Evolutionary conservation across 2,113 vertebrate genomes (phyloP), one percentile per base, ranked within the genome.

Genomic region (Nansenia antarctica): DNA sequence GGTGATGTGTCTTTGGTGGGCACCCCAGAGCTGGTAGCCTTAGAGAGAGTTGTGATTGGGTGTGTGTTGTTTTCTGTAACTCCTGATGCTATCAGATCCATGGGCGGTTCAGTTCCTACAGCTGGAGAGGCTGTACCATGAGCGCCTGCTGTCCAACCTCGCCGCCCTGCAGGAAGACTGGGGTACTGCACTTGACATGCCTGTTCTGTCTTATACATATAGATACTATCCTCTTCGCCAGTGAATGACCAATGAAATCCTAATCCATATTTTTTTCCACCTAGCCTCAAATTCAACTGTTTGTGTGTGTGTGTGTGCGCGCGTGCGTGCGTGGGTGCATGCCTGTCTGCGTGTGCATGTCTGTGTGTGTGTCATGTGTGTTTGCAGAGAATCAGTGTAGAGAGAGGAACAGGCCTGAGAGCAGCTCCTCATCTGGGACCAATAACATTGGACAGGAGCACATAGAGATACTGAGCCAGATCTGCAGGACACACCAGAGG

Each of bases 81-180:
- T 65, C 70, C 78, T 15, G 29, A 7, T 80, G 82, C 81, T 12
- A 75, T 81, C 91, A 99, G 98, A 98, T 84, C 94, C 94, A 77
- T 95, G 93, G 85, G 97, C 96, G 15, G 92, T 98, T 79, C 94
- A 95, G 73, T 97, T 99, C 82, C 93, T 99, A 63, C 94, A 95
- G 76, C 91, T 99, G 57, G 98, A 99, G 89, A 92, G 91, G 55
- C 73, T 97, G 3, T 99, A 99, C 82, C 96, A 98, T 20, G 92
- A 99, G 62, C 94, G 95, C 26, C 83, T 99, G 60, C 93, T 99
- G 35, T 91, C 93, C 78, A 99, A 99, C 89, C 92, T 99, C 39
- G 89, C 92, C 47, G 80, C 92, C 66, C 91, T 99, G 86, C 95
- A 98, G 82, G 92, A 97, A 5, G 92, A 93, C 65, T 99, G 96